Evolutionary conservation across 2,888 invertebrate species (phyloP).

Genomic region (Trichogramma dendrolimi): DNA sequence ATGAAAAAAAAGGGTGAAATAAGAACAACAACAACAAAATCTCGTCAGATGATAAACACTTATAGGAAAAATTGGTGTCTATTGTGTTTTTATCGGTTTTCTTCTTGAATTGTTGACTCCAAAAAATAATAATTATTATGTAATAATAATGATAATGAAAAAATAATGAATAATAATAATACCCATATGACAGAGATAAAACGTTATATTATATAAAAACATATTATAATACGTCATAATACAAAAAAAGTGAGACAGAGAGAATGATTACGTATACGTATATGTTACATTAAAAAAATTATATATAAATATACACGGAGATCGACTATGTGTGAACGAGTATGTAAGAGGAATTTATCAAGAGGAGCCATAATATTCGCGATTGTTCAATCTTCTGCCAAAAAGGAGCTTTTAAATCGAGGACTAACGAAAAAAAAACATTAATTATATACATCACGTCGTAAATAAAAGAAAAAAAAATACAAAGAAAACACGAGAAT

Average conservation of each 20-base stretch:
- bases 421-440: constrained; percentile 7
- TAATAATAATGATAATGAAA: constrained; percentile 1
- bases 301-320: background rate
- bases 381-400: constrained; percentile 14
- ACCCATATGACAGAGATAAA: background rate
- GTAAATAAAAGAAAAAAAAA: too few species aligned
- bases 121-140: too few species aligned
- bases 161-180: constrained; percentile 2
- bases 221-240: background rate
- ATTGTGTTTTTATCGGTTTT: too few species aligned
- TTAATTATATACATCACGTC: too few species aligned
- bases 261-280: constrained; percentile 10
- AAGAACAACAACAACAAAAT: too few species aligned
- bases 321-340: constrained; percentile 4
- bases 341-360: background rate
- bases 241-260: background rate
- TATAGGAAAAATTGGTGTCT: too few species aligned
- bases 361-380: background rate
- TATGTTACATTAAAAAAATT: background rate
- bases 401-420: constrained; percentile 19
- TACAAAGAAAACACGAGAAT: too few species aligned
- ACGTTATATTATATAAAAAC: background rate
- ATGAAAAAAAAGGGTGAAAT: too few species aligned
- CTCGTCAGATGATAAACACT: too few species aligned
- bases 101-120: too few species aligned